phyloP scores from a whole-genome alignment of 2,113 vertebrate species.

The Tyto alba region DNA sequence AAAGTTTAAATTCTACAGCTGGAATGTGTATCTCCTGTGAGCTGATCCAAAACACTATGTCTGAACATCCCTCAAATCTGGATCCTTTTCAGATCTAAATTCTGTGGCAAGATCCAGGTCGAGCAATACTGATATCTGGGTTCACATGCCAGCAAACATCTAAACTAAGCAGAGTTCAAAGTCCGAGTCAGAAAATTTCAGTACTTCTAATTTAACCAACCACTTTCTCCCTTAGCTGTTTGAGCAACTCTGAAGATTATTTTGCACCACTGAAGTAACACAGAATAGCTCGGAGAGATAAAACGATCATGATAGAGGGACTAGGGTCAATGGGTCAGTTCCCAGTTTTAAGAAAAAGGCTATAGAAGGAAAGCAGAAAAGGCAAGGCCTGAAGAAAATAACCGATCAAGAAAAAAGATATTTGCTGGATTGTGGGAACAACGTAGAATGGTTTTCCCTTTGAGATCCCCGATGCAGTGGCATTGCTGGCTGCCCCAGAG shows the following conservation, averaged over 20 bases:
- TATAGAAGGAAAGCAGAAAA: neutral
- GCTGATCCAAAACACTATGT: neutral
- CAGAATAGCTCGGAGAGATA: neutral
- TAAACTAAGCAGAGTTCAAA: neutral
- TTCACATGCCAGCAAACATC: neutral
- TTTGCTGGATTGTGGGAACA: neutral
- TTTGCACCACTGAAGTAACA: neutral
- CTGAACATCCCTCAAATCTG: neutral
- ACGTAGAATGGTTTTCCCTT: neutral
- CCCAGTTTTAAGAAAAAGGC: neutral
- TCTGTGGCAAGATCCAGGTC: neutral
- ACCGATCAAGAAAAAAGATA: neutral
- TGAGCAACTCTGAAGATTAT: neutral
- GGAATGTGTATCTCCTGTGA: neutral
- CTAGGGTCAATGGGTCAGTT: neutral
- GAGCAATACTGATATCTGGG: neutral
- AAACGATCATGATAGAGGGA: neutral
- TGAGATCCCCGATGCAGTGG: neutral
- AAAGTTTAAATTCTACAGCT: neutral
- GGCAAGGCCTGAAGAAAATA: neutral
- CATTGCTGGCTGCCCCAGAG: neutral
- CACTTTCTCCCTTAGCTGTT: neutral
- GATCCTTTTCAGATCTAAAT: neutral
- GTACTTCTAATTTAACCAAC: neutral
- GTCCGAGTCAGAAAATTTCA: neutral